Evolutionary conservation across 1,140 invertebrate species (phyloP).

Genomic region (Apocrypta bakeri): DNA sequence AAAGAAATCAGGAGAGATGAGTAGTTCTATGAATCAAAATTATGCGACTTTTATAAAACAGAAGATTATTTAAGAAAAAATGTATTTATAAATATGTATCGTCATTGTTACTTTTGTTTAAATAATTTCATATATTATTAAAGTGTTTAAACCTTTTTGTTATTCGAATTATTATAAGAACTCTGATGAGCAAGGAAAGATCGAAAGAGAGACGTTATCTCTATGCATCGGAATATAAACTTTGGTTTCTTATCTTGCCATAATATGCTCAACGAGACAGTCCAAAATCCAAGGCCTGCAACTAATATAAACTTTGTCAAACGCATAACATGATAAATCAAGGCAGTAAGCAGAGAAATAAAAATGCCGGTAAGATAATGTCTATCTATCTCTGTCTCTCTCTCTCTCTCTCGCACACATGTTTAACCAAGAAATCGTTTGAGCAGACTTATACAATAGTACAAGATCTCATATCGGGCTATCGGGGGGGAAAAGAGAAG

Average conservation of each 20-base stretch:
- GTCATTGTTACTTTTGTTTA: background rate
- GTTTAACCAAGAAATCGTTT: too few species aligned
- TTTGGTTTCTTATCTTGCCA: background rate
- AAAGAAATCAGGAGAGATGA: background rate
- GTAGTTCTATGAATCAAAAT: background rate
- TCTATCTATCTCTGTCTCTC: background rate
- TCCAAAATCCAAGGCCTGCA: slow-evolving; percentile 35
- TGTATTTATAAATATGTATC: background rate
- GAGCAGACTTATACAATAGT: too few species aligned
- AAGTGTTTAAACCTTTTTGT: background rate
- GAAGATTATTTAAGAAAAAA: background rate
- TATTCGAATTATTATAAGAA: background rate
- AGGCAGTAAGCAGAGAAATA: background rate
- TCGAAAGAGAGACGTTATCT: background rate
- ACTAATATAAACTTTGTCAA: background rate
- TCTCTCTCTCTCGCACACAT: background rate
- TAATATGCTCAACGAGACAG: background rate
- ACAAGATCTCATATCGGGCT: too few species aligned
- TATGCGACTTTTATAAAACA: background rate
- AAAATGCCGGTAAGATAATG: background rate
- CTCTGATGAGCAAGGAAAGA: background rate
- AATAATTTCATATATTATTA: background rate
- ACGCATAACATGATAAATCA: too few species aligned
- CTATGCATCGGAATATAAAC: too few species aligned
- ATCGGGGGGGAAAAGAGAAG: background rate